These are phyloP conservation scores for Lamprologus speciosus DNA, from an alignment of 2,113 vertebrate species.

Conservation along the genomic window DNA sequence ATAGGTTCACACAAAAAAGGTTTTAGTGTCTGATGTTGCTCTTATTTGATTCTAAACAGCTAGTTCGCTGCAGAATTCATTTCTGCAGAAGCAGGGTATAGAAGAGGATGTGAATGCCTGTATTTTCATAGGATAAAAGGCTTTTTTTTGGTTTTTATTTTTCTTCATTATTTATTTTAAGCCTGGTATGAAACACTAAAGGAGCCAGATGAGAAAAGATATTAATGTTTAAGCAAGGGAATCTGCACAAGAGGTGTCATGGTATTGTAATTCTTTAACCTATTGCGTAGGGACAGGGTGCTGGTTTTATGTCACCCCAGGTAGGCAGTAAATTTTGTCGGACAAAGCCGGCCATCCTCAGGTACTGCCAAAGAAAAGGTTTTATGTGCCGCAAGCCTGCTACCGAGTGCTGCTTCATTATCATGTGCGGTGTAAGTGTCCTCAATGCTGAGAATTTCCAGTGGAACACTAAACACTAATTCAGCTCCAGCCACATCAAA, in stretches of 20 bases:
- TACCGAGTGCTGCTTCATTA: slow-evolving; percentile 9
- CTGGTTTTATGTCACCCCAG: background rate
- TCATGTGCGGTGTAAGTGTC: slow-evolving; percentile 20
- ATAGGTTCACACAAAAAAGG: background rate
- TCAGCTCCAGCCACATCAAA: slow-evolving; percentile 50
- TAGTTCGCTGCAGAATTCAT: background rate
- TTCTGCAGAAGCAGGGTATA: background rate
- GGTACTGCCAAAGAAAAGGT: background rate
- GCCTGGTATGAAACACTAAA: background rate
- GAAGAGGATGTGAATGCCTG: background rate
- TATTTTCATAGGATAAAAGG: slow-evolving; percentile 1
- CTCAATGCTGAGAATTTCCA: slow-evolving; percentile 24
- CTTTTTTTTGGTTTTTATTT: background rate
- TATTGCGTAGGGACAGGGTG: background rate
- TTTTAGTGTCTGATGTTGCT: background rate
- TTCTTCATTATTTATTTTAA: slow-evolving; percentile 15
- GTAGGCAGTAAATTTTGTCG: background rate
- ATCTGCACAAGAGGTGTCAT: background rate
- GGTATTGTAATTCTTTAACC: background rate
- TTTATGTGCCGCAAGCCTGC: background rate
- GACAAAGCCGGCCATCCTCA: background rate
- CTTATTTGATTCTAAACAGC: background rate
- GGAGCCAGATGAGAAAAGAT: background rate
- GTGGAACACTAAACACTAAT: slow-evolving; percentile 40
- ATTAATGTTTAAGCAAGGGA: background rate